phyloP scores from a whole-genome alignment of 2,113 vertebrate species.

The Oryzias javanicus region DNA sequence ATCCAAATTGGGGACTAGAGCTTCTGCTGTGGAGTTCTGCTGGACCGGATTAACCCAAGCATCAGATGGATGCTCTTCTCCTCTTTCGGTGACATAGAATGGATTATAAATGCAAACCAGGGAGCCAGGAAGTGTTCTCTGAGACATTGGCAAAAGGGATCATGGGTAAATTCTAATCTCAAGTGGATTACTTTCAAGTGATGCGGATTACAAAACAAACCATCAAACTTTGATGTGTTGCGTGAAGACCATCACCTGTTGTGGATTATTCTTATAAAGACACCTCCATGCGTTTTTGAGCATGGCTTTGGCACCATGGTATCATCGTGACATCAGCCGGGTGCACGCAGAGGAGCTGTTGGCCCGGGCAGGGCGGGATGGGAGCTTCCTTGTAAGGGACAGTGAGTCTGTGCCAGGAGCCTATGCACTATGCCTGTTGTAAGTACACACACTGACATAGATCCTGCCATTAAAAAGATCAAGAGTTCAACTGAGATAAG shows the following conservation, averaged over 20 bases:
- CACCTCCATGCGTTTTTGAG: conserved; percentile 30
- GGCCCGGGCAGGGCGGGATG: conserved; percentile 82
- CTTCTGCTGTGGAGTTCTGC: conserved; percentile 7
- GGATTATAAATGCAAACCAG: conserved; percentile 31
- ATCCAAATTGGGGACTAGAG: conserved; percentile 27
- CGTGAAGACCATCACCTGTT: conserved; percentile 37
- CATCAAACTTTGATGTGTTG: conserved; percentile 13
- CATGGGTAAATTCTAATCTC: conserved; percentile 37
- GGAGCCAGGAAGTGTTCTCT: conserved; percentile 38
- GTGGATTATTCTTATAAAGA: conserved; percentile 46
- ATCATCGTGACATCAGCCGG: conserved; percentile 87
- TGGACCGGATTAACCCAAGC: conserved; percentile 11
- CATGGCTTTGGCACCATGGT: conserved; percentile 82
- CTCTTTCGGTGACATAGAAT: conserved; percentile 41
- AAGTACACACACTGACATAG: conserved; percentile 56
- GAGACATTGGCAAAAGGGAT: conserved; percentile 34
- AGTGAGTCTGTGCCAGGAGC: conserved; percentile 88
- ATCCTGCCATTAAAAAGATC: neutral
- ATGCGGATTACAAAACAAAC: conserved; percentile 9
- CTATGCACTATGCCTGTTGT: conserved; percentile 88
- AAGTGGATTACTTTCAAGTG: conserved; percentile 7
- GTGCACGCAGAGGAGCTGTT: conserved; percentile 84
- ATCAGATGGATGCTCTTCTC: conserved; percentile 26
- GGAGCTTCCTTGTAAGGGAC: conserved; percentile 87
- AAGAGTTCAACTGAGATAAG: too few relatives aligned